A percentile compares a stretch with the other conserved stretches of the same genome.
These are phyloP conservation scores for Myotis yumanensis DNA, from an alignment of 2,113 vertebrate species.

Conservation along the genomic window DNA sequence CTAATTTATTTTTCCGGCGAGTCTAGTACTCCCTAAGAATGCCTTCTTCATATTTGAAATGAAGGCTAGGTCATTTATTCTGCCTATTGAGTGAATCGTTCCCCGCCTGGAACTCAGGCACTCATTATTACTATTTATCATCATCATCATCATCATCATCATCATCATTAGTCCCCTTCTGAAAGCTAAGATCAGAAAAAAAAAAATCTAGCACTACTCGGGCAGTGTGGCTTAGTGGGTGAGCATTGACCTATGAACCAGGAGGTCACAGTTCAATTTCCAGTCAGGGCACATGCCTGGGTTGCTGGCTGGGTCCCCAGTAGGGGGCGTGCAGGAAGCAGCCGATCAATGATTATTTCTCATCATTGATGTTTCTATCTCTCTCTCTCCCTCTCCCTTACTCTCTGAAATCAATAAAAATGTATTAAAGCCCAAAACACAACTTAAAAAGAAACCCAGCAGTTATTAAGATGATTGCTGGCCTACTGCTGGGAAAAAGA, in stretches of 20 bases:
- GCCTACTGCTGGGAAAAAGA: background rate
- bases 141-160: background rate
- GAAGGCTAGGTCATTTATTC: slow-evolving; percentile 27
- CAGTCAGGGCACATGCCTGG: too few species aligned
- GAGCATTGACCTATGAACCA: too few species aligned
- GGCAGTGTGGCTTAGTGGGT: too few species aligned
- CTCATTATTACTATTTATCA: background rate
- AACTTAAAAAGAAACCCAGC: background rate
- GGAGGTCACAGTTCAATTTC: too few species aligned
- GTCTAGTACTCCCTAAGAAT: background rate
- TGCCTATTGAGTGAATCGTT: background rate
- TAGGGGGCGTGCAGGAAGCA: too few species aligned
- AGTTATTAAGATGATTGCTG: background rate
- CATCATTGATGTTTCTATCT: too few species aligned
- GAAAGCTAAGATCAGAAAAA: slow-evolving; percentile 31
- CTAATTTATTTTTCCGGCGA: slow-evolving; percentile 49
- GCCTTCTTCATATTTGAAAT: slow-evolving; percentile 43
- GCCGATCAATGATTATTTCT: too few species aligned
- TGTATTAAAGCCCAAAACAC: too few species aligned
- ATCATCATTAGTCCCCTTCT: background rate
- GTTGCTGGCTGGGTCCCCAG: too few species aligned
- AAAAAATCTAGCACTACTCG: too few species aligned
- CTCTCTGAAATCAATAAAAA: too few species aligned
- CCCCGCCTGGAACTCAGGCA: background rate
- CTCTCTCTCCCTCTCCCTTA: background rate